Conservation (phyloP, 1,140 invertebrate genomes). For the Steinernema khuongi region DNA sequence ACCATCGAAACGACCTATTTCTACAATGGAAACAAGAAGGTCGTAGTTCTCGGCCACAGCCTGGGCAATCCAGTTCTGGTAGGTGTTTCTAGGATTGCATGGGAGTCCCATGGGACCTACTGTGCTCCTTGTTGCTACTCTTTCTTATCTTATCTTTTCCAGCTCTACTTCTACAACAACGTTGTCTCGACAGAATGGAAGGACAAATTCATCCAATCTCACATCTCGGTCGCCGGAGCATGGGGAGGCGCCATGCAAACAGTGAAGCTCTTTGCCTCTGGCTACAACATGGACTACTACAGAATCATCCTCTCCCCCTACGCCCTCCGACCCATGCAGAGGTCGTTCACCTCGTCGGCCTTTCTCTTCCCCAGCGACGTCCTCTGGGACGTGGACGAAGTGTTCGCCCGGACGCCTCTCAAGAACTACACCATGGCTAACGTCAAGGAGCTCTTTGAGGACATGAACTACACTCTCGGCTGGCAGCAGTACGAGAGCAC, state of each 20-base stretch:
- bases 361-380: constrained; percentile 80
- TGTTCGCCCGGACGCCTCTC: constrained; percentile 71
- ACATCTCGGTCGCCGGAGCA: constrained; percentile 81
- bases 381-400: constrained; percentile 78
- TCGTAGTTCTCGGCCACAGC: constrained; percentile 79
- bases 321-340: constrained; percentile 75
- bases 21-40: constrained; percentile 69
- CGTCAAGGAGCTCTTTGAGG: constrained; percentile 75
- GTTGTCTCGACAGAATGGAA: constrained; percentile 73
- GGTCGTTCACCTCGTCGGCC: constrained; percentile 83
- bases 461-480: constrained; percentile 50
- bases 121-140: no score
- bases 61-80: constrained; percentile 86
- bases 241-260: constrained; percentile 85
- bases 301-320: constrained; percentile 69
- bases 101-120: no score
- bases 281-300: constrained; percentile 83
- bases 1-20: constrained; percentile 79
- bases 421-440: constrained; percentile 80
- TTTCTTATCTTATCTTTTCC: background rate
- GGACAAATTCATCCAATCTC: constrained; percentile 75
- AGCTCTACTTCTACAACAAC: constrained; percentile 18
- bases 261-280: constrained; percentile 56
- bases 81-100: no score
- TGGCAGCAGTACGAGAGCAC: constrained; percentile 47